These are phyloP conservation scores for Acipenser transmontanus DNA, from an alignment of 2,797 vertebrate genomes.

Conservation along the genomic window DNA sequence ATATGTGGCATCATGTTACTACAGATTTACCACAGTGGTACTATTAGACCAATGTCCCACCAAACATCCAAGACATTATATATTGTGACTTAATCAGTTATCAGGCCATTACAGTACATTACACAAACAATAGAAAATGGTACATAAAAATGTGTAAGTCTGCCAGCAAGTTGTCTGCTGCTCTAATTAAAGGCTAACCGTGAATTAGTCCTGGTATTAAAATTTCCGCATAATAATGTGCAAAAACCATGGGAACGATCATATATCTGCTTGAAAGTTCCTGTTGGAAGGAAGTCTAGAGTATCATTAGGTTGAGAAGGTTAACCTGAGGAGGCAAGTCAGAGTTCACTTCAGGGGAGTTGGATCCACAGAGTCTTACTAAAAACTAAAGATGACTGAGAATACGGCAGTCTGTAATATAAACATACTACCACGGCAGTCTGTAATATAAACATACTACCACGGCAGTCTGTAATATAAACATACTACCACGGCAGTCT, in stretches of 20 bases:
- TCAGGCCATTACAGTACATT: too few relatives aligned
- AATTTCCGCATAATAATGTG: constrained; percentile 36
- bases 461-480: not conserved
- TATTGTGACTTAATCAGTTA: too few relatives aligned
- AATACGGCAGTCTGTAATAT: not conserved
- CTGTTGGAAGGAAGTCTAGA: constrained; percentile 17
- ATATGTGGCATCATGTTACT: too few relatives aligned
- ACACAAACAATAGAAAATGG: too few relatives aligned
- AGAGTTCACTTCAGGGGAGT: constrained; percentile 17
- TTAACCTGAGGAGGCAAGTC: constrained; percentile 22
- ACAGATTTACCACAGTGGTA: too few relatives aligned
- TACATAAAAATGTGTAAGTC: not conserved
- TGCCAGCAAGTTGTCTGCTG: constrained; percentile 24
- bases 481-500: not conserved
- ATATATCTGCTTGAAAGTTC: constrained; percentile 30
- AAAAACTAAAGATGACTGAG: constrained; percentile 7
- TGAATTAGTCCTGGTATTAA: constrained; percentile 19
- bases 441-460: too few relatives aligned
- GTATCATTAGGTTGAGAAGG: constrained; percentile 20
- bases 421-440: not conserved
- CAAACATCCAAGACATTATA: too few relatives aligned
- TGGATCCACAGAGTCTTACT: constrained; percentile 25
- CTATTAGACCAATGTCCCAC: too few relatives aligned
- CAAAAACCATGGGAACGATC: constrained; percentile 30
- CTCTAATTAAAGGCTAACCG: constrained; percentile 28